Base-by-base conservation (phyloP, 2,888 invertebrate genomes). In the Myathropa florea region DNA sequence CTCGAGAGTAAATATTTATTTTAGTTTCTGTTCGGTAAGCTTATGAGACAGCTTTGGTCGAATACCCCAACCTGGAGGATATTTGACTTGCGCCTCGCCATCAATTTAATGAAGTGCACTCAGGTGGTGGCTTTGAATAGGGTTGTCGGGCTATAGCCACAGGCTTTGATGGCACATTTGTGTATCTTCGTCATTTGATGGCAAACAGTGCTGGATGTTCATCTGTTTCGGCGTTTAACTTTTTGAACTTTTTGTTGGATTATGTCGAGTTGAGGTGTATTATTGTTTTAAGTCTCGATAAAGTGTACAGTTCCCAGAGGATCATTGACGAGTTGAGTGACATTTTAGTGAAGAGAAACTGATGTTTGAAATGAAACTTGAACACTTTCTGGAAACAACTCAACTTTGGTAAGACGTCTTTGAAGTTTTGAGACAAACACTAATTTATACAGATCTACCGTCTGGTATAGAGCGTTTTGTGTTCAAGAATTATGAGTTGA, bases 1-100 rank as follows among this genome's bases (percentile, higher is more conserved):
- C 61, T 72, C 61, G 39, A 36, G 30, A 30, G 39, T 64, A 71
- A 64, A 70, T 63, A 63, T 70, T 78, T 78, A 24, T 30, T 64
- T 71, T 28, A n/a, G 59, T 65, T 65, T 23, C 55, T 10, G 46
- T 46, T 46, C 33, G 33, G 57, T 59, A 26, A 26, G 26, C 24
- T 4, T 53, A 23, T 57, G 26, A 23, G 7, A 63, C 46, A 14
- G 1, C 26, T 36, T 4, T 10, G 23, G 23, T 12, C 21, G n/a
- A 46, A n/a, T 2, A 1, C 7, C 21, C 33, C 53, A n/a, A 24
- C 24, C 1, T n/a, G 57, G 36, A 26, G 24, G 26, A 61, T 68
- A 33, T 68, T 68, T 77, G 70, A 61, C 46, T 46, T 46, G 46
- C 46, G 21, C 55, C 46, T 68, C 26, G 30, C 23, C 55, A 63